Conservation (phyloP, 2,888 invertebrate genomes). For the Limnephilus marmoratus region DNA sequence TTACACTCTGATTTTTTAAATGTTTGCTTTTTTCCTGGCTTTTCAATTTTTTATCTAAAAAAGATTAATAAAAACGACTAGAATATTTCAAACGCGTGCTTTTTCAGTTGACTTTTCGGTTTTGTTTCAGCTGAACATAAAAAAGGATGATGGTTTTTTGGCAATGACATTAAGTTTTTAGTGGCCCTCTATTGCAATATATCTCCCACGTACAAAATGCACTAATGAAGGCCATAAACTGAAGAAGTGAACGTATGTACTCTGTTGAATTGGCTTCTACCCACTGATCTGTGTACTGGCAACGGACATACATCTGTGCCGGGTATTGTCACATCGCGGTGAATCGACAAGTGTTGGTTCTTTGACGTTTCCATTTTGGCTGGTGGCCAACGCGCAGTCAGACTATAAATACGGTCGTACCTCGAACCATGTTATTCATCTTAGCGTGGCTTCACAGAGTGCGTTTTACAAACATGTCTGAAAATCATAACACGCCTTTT, state of each 20-base stretch:
- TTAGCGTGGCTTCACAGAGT: background rate
- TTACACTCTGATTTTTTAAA: too few species aligned
- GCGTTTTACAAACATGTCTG: background rate
- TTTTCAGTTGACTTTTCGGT: too few species aligned
- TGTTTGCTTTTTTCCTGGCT: too few species aligned
- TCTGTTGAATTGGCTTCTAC: background rate
- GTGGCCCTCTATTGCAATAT: too few species aligned
- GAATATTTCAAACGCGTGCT: too few species aligned
- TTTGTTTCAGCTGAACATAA: too few species aligned
- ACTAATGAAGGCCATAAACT: background rate
- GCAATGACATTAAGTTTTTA: too few species aligned
- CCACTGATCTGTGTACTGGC: background rate
- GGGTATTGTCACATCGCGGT: conserved; percentile 8
- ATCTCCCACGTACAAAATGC: background rate
- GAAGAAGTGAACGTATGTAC: background rate
- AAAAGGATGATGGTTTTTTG: too few species aligned
- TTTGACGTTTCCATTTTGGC: conserved; percentile 26
- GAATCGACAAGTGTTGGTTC: conserved; percentile 45
- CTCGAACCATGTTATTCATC: conserved; percentile 15
- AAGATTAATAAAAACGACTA: too few species aligned
- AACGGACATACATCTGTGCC: background rate
- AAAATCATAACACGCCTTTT: background rate
- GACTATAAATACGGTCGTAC: conserved; percentile 33
- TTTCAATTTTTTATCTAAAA: too few species aligned
- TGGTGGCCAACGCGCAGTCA: background rate